These are phyloP conservation scores for Sula dactylatra DNA, from an alignment of 2,113 vertebrate genomes.

Conservation along the genomic window DNA sequence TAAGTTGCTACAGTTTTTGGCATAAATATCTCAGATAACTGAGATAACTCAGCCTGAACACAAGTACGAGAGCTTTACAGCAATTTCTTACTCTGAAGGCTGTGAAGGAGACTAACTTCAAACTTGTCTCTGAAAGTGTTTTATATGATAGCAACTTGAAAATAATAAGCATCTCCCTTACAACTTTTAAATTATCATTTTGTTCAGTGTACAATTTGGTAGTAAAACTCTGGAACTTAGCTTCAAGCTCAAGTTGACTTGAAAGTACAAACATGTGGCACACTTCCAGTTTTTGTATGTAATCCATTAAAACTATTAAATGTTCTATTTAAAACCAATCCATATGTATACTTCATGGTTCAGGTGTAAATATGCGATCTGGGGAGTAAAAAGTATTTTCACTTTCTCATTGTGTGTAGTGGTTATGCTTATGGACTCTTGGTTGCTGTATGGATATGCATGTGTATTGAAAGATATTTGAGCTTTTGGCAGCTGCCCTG, in stretches of 20 bases:
- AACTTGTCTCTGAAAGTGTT: neutral
- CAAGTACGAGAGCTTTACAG: neutral
- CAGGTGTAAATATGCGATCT: neutral
- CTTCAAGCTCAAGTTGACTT: neutral
- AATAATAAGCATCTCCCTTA: neutral
- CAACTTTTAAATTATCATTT: neutral
- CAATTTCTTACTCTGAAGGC: neutral
- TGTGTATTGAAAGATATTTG: neutral
- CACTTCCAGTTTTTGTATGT: neutral
- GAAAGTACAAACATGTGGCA: neutral
- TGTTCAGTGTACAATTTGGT: neutral
- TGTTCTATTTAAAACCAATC: neutral
- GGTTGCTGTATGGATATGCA: neutral
- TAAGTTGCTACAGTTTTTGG: neutral
- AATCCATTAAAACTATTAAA: neutral
- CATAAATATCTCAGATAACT: neutral
- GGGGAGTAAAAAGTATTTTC: neutral
- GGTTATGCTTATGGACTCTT: neutral
- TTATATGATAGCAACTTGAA: neutral
- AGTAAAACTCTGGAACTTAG: neutral
- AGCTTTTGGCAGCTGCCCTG: neutral
- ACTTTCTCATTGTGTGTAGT: neutral
- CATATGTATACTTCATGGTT: neutral
- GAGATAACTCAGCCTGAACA: neutral
- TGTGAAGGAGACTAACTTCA: neutral